Conservation (phyloP, 2,113 vertebrate genomes). For the Cebus imitator region DNA sequence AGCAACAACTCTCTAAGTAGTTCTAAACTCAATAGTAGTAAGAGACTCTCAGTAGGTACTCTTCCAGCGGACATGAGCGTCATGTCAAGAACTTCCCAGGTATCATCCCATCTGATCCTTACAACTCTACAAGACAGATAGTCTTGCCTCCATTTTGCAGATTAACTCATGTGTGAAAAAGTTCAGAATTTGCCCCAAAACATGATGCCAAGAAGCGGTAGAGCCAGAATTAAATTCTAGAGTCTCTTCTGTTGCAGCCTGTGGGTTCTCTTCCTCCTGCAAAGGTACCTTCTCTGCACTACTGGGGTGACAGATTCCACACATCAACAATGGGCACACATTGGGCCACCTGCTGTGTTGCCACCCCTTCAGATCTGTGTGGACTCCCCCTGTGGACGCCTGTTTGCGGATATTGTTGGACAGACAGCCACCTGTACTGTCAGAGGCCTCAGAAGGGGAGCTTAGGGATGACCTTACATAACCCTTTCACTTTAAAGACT, state of each 20-base stretch:
- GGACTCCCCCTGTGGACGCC: not conserved
- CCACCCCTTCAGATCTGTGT: not conserved
- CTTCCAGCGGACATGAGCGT: not conserved
- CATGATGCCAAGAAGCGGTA: not conserved
- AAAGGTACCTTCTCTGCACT: not conserved
- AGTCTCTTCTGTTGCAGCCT: not conserved
- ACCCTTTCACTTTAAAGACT: not conserved
- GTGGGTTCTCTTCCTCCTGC: not conserved
- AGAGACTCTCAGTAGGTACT: not conserved
- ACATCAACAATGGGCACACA: no score
- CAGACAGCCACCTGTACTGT: not conserved
- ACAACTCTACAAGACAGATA: not conserved
- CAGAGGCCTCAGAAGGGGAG: not conserved
- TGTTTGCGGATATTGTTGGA: not conserved
- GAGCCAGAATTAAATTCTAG: not conserved
- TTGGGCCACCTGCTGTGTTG: fast-evolving
- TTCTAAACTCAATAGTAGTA: not conserved
- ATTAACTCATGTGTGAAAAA: not conserved
- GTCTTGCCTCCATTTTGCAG: not conserved
- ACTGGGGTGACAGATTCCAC: not conserved
- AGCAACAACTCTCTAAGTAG: not conserved
- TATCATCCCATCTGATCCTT: not conserved
- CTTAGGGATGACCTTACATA: not conserved
- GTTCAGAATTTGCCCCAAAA: not conserved
- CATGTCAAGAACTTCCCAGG: not conserved